phyloP scores from a whole-genome alignment of 2,113 vertebrate species.

The Suricata suricatta region DNA sequence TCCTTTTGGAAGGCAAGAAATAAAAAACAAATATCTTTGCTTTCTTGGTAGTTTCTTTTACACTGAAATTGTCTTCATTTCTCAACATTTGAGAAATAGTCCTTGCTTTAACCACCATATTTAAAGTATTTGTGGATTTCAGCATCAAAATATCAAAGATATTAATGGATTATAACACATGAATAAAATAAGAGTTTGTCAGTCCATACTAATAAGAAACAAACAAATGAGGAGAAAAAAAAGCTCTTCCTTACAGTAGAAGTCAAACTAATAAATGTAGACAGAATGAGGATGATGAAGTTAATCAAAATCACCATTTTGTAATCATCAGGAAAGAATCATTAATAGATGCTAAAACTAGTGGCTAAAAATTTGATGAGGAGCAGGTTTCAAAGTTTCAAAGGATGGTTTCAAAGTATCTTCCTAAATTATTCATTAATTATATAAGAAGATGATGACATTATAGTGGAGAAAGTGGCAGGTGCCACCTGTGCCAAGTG shows the following conservation, averaged over 20 bases:
- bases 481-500: neutral
- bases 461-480: neutral
- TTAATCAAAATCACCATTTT: neutral
- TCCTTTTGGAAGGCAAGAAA: constrained; percentile 50
- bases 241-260: neutral
- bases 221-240: constrained; percentile 24
- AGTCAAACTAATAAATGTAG: neutral
- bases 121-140: constrained; percentile 38
- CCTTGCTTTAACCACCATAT: constrained; percentile 22
- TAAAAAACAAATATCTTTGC: constrained; percentile 57
- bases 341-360: neutral
- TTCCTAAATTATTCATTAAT: constrained; percentile 35
- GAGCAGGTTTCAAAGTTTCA: constrained; percentile 46
- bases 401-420: neutral
- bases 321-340: neutral
- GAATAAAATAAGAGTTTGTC: constrained; percentile 19
- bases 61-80: constrained; percentile 32
- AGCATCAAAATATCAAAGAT: constrained; percentile 40
- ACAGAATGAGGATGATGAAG: neutral
- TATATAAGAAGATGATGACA: neutral
- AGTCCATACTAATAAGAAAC: neutral
- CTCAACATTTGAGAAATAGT: constrained; percentile 46
- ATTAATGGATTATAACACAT: neutral
- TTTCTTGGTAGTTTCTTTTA: constrained; percentile 56
- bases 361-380: constrained; percentile 29